A percentile compares a stretch with the other conserved stretches of the same genome.
phyloP scores from a whole-genome alignment of 2,888 invertebrate genomes.

The Caenorhabditis sp. region DNA sequence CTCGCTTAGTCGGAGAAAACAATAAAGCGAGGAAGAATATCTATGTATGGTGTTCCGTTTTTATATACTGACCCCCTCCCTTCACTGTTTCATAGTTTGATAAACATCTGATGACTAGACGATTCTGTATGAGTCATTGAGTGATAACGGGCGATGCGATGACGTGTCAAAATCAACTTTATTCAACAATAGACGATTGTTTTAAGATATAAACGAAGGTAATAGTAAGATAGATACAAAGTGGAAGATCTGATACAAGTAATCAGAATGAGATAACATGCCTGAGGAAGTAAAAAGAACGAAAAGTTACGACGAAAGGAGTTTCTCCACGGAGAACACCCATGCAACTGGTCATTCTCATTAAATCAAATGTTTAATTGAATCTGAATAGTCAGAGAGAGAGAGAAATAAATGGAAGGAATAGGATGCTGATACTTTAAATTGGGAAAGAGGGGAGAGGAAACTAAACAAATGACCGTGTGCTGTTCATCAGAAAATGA shows the following conservation, averaged over 20 bases:
- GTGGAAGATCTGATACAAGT: no score
- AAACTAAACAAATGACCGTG: slow-evolving; percentile 40
- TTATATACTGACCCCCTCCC: neutral
- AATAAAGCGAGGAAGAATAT: neutral
- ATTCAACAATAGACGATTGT: slow-evolving; percentile 2
- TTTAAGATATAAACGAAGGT: neutral
- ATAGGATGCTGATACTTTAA: neutral
- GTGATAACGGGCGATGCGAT: neutral
- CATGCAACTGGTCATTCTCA: slow-evolving; percentile 45
- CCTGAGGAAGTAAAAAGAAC: slow-evolving; percentile 47
- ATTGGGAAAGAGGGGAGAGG: neutral
- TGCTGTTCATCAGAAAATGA: slow-evolving; percentile 32
- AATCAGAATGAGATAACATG: slow-evolving; percentile 51
- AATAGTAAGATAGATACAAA: neutral
- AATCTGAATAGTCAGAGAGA: neutral
- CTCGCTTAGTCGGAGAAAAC: slow-evolving; percentile 1
- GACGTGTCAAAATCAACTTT: neutral
- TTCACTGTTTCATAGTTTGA: slow-evolving; percentile 1
- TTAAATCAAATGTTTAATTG: slow-evolving; percentile 38
- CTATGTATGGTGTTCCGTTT: neutral
- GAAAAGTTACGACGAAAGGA: slow-evolving; percentile 36
- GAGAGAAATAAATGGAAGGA: neutral
- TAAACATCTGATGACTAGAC: slow-evolving; percentile 30
- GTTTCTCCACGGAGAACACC: slow-evolving; percentile 7
- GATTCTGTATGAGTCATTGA: slow-evolving; percentile 3